Evolutionary conservation across 2,797 vertebrate species (phyloP), one percentile per base, ranked within the genome.

Genomic region (Xenentodon cancila): DNA sequence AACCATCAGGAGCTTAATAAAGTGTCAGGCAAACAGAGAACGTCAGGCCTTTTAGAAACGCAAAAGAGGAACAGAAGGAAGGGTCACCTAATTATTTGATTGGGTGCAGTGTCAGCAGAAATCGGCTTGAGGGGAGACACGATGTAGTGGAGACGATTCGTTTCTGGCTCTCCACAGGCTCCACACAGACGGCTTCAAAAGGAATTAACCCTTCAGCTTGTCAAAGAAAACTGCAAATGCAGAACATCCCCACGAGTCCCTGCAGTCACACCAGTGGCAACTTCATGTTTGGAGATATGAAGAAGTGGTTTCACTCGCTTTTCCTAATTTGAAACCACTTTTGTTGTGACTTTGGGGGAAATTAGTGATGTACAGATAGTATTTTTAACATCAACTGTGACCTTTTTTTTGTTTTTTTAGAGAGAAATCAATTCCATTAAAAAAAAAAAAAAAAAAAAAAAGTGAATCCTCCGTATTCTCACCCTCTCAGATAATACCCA

Each of bases 171-270:
- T 70, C 42, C 54, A 51, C 32, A 51, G 60, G 43, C 68, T 52
- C 37, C 72, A 76, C 32, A 59, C 59, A 9, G 44, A 59, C 37
- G 71, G 82, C 67, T 58, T 81, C 78, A 74, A 50, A 76, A 77
- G 70, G 84, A 89, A 56, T 80, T 60, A 79, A 81, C 59, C 75
- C 73, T 88, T 88, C 72, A 89, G 89, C 81, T 74, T 69, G 73
- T 87, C 81, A 84, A 62, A 77, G 78, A 64, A 81, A 85, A 85
- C 71, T 82, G 49, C 66, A 82, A 69, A 82, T 77, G 62, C 67
- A 82, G 64, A 75, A 18, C 56, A 69, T 44, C 58, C 59, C 57
- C 19, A 48, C 44, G 7, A 55, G 45, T 60, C 51, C 53, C 42
- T 9, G 6, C 71, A 46, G 37, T 52, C 17, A n/a, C 15, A 59